Evolutionary conservation across 2,797 vertebrate genomes (phyloP), one percentile per base, ranked within the genome.

Genomic region (Poeciliopsis presidionis): DNA sequence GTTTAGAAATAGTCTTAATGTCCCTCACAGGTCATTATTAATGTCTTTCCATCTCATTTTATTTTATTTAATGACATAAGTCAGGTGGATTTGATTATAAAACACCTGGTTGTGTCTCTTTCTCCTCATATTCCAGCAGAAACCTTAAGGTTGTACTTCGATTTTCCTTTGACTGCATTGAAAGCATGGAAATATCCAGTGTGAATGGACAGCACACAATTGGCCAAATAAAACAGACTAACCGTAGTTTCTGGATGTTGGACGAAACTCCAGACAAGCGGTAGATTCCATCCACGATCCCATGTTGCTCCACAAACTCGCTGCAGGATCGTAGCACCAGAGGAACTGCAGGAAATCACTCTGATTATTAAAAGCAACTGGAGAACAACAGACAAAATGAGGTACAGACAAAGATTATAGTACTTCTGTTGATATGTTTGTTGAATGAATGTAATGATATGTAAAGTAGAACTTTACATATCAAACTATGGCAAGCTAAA

Each of bases 251-350:
- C 91, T 98, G 97, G 79, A 97, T 98, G 92, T 99, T 99, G 86
- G 98, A 99, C 5, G 98, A 97, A 36, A 98, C 97, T 4, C 98
- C 98, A 0, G 97, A 99, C 71, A 99, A 93, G 72, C 98, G 94
- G 90, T 99, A 99, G 87, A 99, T 99, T 0, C 98, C 98, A 0
- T 99, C 98, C 81, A 98, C 97, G 36, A 99, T 86, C 0, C 98
- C 98, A 18, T 98, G 88, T 7, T 96, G 93, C 90, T 99, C 97
- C 43, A 99, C 95, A 65, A 99, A 99, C 86, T 97, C 95, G 0
- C 97, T 95, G 91, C 98, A 99, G 94, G 93, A 95, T 63, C 92
- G 93, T 72, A 99, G 87, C 14, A 99, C 98, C 89, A 95, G 96
- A 7, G 98, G 98, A 85, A 99, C 98, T 99, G 90, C 43, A 57